Evolutionary conservation across 2,797 vertebrate species (phyloP), one percentile per base, ranked within the genome.

Genomic region (Falco peregrinus): DNA sequence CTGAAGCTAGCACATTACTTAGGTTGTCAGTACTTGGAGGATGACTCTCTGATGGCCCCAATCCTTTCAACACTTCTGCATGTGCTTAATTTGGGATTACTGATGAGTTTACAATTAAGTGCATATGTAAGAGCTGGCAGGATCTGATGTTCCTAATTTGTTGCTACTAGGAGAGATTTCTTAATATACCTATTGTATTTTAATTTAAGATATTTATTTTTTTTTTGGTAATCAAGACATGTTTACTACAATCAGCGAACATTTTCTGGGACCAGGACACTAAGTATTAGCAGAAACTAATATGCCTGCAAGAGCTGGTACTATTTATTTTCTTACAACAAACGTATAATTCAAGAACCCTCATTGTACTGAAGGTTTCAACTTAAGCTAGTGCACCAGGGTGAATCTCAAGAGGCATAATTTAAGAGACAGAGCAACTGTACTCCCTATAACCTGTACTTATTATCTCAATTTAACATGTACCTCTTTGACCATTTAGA

Each of bases 101-200:
- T 88, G 84, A 94, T 94, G 94, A 84, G 28, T 83, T 85, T 81
- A 69, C 69, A 97, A 95, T 73, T 65, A 85, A 81, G 73, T 0
- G 1, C 39, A 9, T 85, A 76, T 81, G 87, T 71, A 81, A 67
- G 76, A 89, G 41, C 69, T 93, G 84, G 82, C 65, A 92, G 89
- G 57, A 73, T 71, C 78, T 87, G 69, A 35, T 87, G 28, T 39
- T 83, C 20, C 54, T 83, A 61, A 91, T 92, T 89, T 81, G 50
- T 59, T 81, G 64, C 69, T 89, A 65, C 22, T 65, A 83, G 68
- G 28, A 88, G 54, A 93, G 33, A 85, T 90, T 96, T 95, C 95
- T 92, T 95, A 92, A 96, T 75, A 39, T 59, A 87, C 86, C 64
- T 90, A 83, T 95, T 95, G 86, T 87, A 65, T 68, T 92, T 94